These are phyloP conservation scores for Phasia obesa DNA, from an alignment of 2,888 invertebrate species.

Conservation along the genomic window DNA sequence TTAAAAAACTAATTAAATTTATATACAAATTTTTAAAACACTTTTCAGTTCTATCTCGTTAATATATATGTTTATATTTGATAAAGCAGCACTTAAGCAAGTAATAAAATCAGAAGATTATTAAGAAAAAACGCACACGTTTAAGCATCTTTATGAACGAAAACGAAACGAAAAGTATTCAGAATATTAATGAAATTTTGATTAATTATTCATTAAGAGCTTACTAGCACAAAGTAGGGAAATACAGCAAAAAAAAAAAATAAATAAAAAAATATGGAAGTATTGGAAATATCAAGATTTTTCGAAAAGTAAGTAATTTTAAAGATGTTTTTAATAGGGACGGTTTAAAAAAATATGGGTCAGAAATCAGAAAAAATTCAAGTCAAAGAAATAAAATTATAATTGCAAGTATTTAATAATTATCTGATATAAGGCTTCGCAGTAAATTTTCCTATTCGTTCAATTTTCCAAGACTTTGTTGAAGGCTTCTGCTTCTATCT, in stretches of 20 bases:
- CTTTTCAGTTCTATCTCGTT: background rate
- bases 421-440: no score
- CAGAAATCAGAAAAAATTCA: no score
- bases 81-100: background rate
- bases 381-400: no score
- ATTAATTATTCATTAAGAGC: slow-evolving; percentile 67
- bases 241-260: slow-evolving; percentile 24
- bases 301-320: no score
- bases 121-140: slow-evolving; percentile 9
- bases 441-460: no score
- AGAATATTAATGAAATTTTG: slow-evolving; percentile 44
- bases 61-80: background rate
- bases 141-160: background rate
- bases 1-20: background rate
- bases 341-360: no score
- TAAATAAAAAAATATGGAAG: no score
- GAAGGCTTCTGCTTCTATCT: no score
- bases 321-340: no score
- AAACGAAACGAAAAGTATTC: slow-evolving; percentile 20
- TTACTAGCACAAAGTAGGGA: slow-evolving; percentile 37
- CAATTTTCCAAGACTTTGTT: no score
- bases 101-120: slow-evolving; percentile 16
- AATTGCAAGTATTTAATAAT: no score
- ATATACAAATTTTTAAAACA: background rate
- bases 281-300: background rate